Base-by-base conservation (phyloP, 1,140 invertebrate genomes). In the Phymastichus coffea region DNA sequence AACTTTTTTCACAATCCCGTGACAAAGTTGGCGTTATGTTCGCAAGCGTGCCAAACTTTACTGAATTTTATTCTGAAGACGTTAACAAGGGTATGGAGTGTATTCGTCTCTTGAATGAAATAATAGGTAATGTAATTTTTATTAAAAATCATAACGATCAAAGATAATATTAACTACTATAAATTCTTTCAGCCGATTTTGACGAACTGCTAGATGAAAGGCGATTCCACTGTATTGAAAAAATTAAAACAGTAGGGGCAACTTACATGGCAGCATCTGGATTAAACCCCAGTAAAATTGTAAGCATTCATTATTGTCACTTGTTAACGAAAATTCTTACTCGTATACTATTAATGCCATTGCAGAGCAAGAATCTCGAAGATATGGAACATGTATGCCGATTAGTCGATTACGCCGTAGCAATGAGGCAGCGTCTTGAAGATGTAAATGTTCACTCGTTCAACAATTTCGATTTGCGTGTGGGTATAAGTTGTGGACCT, bases 241-340 rank as follows among this genome's bases (percentile, higher is more conserved):
- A 99, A 84, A 98, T 99, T 41, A 99, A 99, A 81, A 99, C 97
- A 0, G 95, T 99, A 26, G 94, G 94, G 26, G 87, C 88, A 0
- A 98, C 94, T 8, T 99, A 99, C 68, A 99, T 99, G 97, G 97
- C 96, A 7, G 97, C 95, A 3, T 95, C 95, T 14, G 97, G 97
- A n/a, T 80, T 99, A 0, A 94, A 92, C 81, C 86, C 91, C 8
- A 85, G 84, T 38, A 82, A 87, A 72, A 85, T 87, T 70, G 86
- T 88, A 73, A 77, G 41, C 33, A 35, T 30, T 30, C 10, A 28
- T n/a, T n/a, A n/a, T n/a, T n/a, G n/a, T n/a, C n/a, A n/a, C n/a
- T n/a, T n/a, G n/a, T n/a, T n/a, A n/a, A n/a, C n/a, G n/a, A n/a
- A n/a, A n/a, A n/a, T n/a, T n/a, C n/a, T n/a, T n/a, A n/a, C n/a